Evolutionary conservation across 2,797 vertebrate species (phyloP).

Genomic region (Sphenodon punctatus): DNA sequence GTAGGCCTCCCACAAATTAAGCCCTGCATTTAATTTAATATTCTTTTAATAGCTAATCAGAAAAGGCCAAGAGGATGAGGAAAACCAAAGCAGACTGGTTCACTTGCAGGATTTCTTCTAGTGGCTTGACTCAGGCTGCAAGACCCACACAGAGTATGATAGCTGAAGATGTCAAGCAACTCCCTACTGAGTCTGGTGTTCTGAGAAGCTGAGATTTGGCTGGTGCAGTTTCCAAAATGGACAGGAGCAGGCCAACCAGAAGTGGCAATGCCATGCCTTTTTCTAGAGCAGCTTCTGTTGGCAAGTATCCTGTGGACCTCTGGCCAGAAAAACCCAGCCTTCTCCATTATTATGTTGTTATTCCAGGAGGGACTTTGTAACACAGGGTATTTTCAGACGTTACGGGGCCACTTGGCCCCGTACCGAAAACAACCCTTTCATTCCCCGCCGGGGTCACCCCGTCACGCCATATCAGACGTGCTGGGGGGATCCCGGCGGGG

Average conservation of each 20-base stretch:
- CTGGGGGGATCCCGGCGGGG: too few relatives aligned
- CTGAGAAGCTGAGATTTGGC: neutral
- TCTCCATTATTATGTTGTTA: too few relatives aligned
- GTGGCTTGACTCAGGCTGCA: neutral
- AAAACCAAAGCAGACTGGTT: neutral
- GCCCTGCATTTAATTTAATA: too few relatives aligned
- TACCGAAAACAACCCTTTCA: too few relatives aligned
- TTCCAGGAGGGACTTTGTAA: too few relatives aligned
- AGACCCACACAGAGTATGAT: neutral
- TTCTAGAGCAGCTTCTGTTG: neutral
- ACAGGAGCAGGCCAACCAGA: neutral
- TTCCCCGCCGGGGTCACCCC: too few relatives aligned
- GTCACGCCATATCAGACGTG: too few relatives aligned
- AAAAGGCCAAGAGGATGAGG: neutral
- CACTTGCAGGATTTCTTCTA: neutral
- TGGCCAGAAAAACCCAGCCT: fast-evolving
- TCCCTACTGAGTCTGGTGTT: too few relatives aligned
- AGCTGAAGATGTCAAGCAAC: neutral
- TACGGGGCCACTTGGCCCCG: too few relatives aligned
- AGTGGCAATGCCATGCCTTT: neutral
- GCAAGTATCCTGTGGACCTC: neutral
- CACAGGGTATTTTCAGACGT: too few relatives aligned
- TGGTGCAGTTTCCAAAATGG: neutral
- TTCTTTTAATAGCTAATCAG: too few relatives aligned
- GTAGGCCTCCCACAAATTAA: too few relatives aligned